Conservation (phyloP, 2,797 vertebrate genomes). For the Manis crassicaudata region DNA sequence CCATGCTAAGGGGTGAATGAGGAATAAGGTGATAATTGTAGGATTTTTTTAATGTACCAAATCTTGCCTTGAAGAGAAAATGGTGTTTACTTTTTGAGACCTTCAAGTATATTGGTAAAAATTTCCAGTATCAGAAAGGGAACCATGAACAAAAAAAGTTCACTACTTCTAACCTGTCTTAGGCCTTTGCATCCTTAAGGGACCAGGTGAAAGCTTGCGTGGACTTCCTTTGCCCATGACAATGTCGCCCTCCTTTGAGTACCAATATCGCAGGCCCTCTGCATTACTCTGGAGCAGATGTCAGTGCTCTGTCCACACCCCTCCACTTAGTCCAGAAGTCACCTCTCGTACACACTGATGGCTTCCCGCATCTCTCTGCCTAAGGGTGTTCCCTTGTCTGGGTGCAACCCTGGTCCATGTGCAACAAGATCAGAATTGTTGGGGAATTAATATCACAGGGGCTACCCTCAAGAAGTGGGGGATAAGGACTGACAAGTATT, state of each 20-base stretch:
- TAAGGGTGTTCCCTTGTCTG: neutral
- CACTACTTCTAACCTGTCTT: neutral
- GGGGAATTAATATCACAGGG: neutral
- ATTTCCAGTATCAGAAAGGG: neutral
- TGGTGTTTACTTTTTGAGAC: neutral
- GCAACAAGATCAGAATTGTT: neutral
- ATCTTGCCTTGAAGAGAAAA: constrained; percentile 20
- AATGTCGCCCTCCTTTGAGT: neutral
- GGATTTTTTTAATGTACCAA: neutral
- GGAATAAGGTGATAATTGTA: neutral
- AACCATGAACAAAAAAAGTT: neutral
- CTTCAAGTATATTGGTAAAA: constrained; percentile 7
- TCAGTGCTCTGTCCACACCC: neutral
- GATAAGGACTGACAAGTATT: neutral
- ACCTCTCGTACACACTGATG: neutral
- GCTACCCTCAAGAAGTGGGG: neutral
- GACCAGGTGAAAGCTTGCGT: neutral
- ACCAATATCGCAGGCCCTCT: neutral
- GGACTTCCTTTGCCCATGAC: neutral
- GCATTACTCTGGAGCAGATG: neutral
- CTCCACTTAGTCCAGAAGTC: neutral
- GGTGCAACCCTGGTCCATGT: neutral
- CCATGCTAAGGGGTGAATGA: neutral
- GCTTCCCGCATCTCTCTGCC: neutral
- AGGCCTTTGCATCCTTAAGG: neutral